Percentiles rank a stretch among this genome's conserved stretches.
These are phyloP conservation scores for Sycophila sp. DNA, from an alignment of 1,140 invertebrate species.

Conservation along the genomic window DNA sequence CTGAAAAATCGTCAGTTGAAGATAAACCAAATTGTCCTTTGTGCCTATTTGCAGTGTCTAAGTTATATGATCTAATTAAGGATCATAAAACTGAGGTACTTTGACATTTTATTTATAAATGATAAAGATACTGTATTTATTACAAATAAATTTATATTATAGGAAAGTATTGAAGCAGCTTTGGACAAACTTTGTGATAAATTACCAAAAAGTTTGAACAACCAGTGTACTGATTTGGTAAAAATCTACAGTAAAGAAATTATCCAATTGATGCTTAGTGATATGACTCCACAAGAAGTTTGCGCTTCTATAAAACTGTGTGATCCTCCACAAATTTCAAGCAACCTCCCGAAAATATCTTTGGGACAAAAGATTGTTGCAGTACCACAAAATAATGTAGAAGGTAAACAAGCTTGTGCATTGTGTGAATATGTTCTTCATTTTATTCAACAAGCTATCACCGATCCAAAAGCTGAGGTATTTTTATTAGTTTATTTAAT, in stretches of 20 bases:
- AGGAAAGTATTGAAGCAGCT: conserved; percentile 70
- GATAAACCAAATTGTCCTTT: conserved; percentile 77
- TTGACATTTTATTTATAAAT: background rate
- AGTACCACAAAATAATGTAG: conserved; percentile 41
- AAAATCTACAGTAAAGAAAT: conserved; percentile 79
- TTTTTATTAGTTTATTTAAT: background rate
- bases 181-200: conserved; percentile 80
- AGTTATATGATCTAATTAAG: conserved; percentile 75
- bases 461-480: conserved; percentile 75
- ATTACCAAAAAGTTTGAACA: conserved; percentile 71
- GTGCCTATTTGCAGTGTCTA: conserved; percentile 81
- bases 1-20: conserved; percentile 65
- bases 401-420: conserved; percentile 71
- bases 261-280: conserved; percentile 79
- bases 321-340: conserved; percentile 55
- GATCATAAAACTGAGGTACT: conserved; percentile 76
- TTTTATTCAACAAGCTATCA: conserved; percentile 78
- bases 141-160: background rate
- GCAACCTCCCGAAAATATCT: conserved; percentile 49
- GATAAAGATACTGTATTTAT: too few relatives aligned
- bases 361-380: conserved; percentile 30
- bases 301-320: conserved; percentile 81
- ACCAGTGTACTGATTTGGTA: conserved; percentile 81
- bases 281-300: conserved; percentile 81
- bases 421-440: conserved; percentile 87